Percentiles rank a stretch among this genome's conserved stretches.
Conservation (phyloP, 2,797 vertebrate genomes). For the Coregonus ussuriensis region DNA sequence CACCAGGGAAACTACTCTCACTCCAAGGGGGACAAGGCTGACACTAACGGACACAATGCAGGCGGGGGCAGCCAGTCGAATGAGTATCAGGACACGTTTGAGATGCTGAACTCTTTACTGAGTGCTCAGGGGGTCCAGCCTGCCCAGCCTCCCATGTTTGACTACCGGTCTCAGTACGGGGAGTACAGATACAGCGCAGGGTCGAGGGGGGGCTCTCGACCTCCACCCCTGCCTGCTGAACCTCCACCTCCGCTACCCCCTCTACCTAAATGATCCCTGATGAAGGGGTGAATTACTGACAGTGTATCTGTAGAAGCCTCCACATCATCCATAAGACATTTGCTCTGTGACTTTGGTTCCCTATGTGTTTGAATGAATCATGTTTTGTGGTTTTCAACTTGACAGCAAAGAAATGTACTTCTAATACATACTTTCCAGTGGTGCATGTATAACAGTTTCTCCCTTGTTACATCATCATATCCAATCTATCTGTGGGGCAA, state of each 20-base stretch:
- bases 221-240: constrained; percentile 90
- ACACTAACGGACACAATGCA: constrained; percentile 88
- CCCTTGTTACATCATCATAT: constrained; percentile 35
- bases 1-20: constrained; percentile 76
- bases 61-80: constrained; percentile 79
- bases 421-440: constrained; percentile 29
- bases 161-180: constrained; percentile 86
- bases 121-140: constrained; percentile 95
- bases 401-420: constrained; percentile 72
- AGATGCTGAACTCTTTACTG: constrained; percentile 94
- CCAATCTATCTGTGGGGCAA: constrained; percentile 62
- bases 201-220: constrained; percentile 76
- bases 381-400: constrained; percentile 44
- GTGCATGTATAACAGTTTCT: constrained; percentile 17
- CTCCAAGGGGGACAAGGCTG: constrained; percentile 87
- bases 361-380: constrained; percentile 22
- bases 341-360: constrained; percentile 12
- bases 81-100: constrained; percentile 97
- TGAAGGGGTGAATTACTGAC: constrained; percentile 25
- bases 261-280: constrained; percentile 82
- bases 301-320: constrained; percentile 39
- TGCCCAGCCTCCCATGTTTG: constrained; percentile 83
- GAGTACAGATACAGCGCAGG: constrained; percentile 83
- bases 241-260: constrained; percentile 90
- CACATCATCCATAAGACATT: constrained; percentile 48